Conservation (phyloP, 1,140 invertebrate species). For the Nebria ingens region DNA sequence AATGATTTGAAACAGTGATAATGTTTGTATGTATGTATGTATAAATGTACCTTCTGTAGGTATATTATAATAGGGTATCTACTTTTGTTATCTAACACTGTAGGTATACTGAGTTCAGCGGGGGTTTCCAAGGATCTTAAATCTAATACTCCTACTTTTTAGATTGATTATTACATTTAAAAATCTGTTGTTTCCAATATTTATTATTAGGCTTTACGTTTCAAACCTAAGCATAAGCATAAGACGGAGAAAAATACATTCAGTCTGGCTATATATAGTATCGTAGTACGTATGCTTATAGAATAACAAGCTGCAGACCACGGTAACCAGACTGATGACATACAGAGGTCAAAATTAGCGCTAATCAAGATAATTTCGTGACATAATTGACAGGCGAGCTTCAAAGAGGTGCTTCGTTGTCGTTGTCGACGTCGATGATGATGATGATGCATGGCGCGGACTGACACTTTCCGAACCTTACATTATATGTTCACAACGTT, state of each 20-base stretch:
- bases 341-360: background rate
- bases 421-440: no score
- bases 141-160: no score
- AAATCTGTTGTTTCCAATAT: no score
- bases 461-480: background rate
- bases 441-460: no score
- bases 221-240: no score
- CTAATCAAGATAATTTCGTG: constrained; percentile 7
- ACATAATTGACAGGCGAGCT: constrained; percentile 4
- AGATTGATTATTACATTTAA: background rate
- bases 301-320: no score
- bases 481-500: background rate
- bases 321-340: background rate
- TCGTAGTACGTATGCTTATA: no score
- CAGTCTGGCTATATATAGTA: no score
- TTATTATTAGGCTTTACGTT: no score
- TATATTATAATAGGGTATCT: background rate
- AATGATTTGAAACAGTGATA: background rate
- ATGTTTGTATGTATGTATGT: no score
- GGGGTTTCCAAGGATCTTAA: background rate
- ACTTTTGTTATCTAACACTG: background rate
- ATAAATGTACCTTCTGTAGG: constrained; percentile 3
- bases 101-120: background rate
- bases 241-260: no score
- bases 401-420: background rate